Evolutionary conservation across 2,113 vertebrate species (phyloP).

Genomic region (Anthoscopus minutus): DNA sequence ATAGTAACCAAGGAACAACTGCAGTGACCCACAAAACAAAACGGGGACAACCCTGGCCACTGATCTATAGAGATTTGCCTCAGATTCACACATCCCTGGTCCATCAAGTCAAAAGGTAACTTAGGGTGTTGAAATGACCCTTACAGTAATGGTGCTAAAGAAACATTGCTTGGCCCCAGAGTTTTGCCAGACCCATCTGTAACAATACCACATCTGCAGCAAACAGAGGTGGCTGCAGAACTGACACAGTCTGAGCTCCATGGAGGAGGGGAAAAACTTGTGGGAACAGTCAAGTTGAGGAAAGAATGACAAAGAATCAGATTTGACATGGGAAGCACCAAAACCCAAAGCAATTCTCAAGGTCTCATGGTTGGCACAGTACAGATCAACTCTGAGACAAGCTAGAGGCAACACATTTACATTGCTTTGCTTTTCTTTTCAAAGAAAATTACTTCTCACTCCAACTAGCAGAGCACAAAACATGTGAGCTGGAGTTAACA

Average conservation of each 20-base stretch:
- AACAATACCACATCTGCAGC: background rate
- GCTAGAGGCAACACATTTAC: background rate
- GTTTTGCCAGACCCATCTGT: background rate
- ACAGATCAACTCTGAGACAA: background rate
- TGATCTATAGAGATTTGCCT: background rate
- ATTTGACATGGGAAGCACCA: background rate
- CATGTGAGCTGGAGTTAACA: background rate
- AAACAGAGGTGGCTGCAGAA: background rate
- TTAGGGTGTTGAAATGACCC: background rate
- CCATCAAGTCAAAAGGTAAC: background rate
- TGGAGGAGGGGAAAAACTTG: background rate
- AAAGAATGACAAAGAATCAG: background rate
- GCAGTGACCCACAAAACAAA: background rate
- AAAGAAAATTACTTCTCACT: conserved; percentile 13
- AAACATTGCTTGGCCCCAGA: background rate
- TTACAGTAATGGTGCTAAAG: background rate
- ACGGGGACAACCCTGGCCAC: background rate
- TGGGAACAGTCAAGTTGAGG: background rate
- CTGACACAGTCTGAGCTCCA: background rate
- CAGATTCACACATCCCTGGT: background rate
- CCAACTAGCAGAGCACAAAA: background rate
- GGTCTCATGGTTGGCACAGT: background rate
- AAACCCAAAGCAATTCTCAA: conserved; percentile 28
- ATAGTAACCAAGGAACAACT: background rate
- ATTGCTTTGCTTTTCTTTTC: background rate